Conservation (phyloP, 1,140 invertebrate genomes). For the Chlorops oryzae region DNA sequence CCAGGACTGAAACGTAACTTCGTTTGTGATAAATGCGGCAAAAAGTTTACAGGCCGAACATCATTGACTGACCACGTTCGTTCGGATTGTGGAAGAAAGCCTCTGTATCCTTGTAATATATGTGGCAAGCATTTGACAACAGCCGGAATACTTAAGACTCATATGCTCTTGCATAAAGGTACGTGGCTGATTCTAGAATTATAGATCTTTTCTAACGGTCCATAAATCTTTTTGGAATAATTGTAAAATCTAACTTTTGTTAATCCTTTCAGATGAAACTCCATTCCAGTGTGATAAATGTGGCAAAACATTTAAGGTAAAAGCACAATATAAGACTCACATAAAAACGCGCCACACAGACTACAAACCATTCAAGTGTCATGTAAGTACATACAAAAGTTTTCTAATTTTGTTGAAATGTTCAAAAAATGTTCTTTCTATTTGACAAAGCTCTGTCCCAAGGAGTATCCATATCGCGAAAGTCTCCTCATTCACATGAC, state of each 20-base stretch:
- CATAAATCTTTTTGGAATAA: no score
- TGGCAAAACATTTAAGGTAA: slow-evolving; percentile 47
- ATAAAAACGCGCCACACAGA: slow-evolving; percentile 58
- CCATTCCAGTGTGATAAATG: slow-evolving; percentile 47
- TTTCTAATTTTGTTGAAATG: background rate
- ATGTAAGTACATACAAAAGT: slow-evolving; percentile 20
- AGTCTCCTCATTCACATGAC: slow-evolving; percentile 51
- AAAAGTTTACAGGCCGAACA: slow-evolving; percentile 45
- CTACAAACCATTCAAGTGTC: slow-evolving; percentile 64
- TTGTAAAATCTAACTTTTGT: no score
- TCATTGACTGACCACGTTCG: slow-evolving; percentile 45
- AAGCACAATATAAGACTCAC: slow-evolving; percentile 66
- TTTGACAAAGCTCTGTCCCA: slow-evolving; percentile 48
- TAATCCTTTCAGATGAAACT: no score
- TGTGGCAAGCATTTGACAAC: slow-evolving; percentile 48
- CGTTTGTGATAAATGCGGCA: slow-evolving; percentile 48
- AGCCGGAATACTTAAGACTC: slow-evolving; percentile 43
- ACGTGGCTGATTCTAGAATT: no score
- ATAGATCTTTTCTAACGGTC: no score
- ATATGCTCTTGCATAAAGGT: slow-evolving; percentile 45
- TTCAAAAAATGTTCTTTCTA: background rate
- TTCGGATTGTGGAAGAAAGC: slow-evolving; percentile 42
- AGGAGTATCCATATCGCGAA: slow-evolving; percentile 52
- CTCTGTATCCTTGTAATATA: slow-evolving; percentile 39
- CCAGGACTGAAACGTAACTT: slow-evolving; percentile 36